Conservation (phyloP, 2,113 vertebrate genomes). For the Microcebus murinus region DNA sequence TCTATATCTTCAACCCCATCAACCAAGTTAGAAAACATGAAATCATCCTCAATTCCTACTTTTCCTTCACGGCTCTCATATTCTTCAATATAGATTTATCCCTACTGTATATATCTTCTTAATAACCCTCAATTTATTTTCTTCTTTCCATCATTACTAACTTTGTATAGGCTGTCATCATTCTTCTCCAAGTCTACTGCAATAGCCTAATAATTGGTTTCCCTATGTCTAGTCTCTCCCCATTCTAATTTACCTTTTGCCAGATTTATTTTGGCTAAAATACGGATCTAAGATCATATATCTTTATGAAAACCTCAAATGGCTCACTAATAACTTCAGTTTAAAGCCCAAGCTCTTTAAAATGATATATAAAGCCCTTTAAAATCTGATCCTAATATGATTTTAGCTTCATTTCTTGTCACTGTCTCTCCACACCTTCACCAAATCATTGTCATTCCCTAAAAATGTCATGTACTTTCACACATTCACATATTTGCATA, state of each 20-base stretch:
- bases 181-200: neutral
- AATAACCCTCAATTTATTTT: neutral
- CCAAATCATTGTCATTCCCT: neutral
- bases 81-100: neutral
- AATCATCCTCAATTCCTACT: neutral
- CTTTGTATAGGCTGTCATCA: neutral
- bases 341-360: constrained; percentile 50
- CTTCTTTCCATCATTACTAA: constrained; percentile 21
- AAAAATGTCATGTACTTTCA: neutral
- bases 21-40: neutral
- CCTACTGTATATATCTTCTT: neutral
- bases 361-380: constrained; percentile 15
- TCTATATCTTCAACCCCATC: neutral
- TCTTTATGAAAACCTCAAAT: constrained; percentile 35
- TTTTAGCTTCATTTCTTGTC: constrained; percentile 19
- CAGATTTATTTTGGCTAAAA: constrained; percentile 48
- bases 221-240: neutral
- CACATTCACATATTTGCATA: neutral
- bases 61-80: neutral
- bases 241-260: constrained; percentile 43
- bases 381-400: neutral
- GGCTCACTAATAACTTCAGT: constrained; percentile 48
- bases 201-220: neutral
- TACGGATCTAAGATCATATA: constrained; percentile 1
- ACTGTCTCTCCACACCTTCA: neutral